Conservation (phyloP, 2,797 vertebrate species). For the Momotus momota region DNA sequence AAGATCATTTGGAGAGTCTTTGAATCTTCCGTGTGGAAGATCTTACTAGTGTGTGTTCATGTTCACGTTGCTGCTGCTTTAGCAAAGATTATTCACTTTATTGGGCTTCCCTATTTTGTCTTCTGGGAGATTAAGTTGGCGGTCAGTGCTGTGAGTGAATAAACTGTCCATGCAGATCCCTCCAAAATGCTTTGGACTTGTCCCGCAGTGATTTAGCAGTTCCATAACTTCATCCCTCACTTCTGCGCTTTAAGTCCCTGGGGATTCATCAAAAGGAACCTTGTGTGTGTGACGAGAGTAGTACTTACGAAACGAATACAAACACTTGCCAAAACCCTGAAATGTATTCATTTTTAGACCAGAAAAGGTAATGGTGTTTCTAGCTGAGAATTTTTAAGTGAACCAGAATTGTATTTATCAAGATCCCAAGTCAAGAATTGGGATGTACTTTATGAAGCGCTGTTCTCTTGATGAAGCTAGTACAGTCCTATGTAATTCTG, state of each 20-base stretch:
- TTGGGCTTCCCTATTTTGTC: neutral
- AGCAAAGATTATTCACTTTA: neutral
- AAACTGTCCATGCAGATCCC: neutral
- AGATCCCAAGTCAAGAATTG: neutral
- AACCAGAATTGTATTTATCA: neutral
- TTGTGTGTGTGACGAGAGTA: neutral
- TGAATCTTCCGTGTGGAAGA: neutral
- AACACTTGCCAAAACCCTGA: neutral
- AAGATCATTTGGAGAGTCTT: accelerated
- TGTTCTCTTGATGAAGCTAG: neutral
- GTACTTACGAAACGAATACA: neutral
- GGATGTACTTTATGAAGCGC: neutral
- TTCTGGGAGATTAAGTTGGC: neutral
- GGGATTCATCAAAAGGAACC: conserved; percentile 6
- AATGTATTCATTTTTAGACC: neutral
- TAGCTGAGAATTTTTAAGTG: neutral
- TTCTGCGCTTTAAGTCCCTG: neutral
- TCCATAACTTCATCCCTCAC: neutral
- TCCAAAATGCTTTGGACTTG: neutral
- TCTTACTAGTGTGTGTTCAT: neutral
- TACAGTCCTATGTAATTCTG: neutral
- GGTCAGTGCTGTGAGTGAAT: neutral
- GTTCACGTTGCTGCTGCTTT: neutral
- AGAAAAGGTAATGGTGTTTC: conserved; percentile 28
- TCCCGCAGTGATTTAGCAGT: neutral